Base-by-base conservation (phyloP, 2,888 invertebrate genomes). In the Hypomecis punctinalis region DNA sequence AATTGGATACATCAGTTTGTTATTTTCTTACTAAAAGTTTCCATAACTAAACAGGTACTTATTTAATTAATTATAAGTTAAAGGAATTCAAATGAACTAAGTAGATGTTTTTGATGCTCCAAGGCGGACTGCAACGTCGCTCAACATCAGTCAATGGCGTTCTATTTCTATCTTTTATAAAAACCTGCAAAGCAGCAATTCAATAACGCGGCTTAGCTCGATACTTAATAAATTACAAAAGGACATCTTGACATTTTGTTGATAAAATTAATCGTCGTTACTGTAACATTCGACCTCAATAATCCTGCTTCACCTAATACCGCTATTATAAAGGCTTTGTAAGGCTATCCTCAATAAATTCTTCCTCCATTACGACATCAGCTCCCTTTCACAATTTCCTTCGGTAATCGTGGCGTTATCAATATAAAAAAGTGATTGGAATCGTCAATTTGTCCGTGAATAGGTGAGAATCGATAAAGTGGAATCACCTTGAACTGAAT, bases 401-500 rank as follows among this genome's bases (percentile, higher is more conserved):
- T 68, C 72, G 72, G 72, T 76, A 76, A 79, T 76, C 73, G 70
- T 59, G 70, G 65, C 73, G 76, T 77, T 77, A 79, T 80, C 78
- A 77, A 81, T 74, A 73, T 70, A 68, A 72, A 70, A 68, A 72
- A 67, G 61, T 70, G 68, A 68, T 70, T 66, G 74, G 75, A 81
- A 81, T 79, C 77, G 79, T 72, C 83, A 80, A 83, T 82, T 82
- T 80, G 77, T 72, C 78, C 73, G 71, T 77, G 80, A 83, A 82
- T 79, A 74, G 76, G 70, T 76, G 78, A 77, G 80, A 84, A 85
- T 84, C 82, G 76, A 84, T 85, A 82, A 83, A 83, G 81, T 81
- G 80, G 82, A 76, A 87, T 85, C 81, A 82, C 83, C 81, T 78
- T 80, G 71, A 79, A 80, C 78, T 77, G 75, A 76, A 73, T 81